Conservation (phyloP, 2,797 vertebrate genomes). For the Sebastes cheni region DNA sequence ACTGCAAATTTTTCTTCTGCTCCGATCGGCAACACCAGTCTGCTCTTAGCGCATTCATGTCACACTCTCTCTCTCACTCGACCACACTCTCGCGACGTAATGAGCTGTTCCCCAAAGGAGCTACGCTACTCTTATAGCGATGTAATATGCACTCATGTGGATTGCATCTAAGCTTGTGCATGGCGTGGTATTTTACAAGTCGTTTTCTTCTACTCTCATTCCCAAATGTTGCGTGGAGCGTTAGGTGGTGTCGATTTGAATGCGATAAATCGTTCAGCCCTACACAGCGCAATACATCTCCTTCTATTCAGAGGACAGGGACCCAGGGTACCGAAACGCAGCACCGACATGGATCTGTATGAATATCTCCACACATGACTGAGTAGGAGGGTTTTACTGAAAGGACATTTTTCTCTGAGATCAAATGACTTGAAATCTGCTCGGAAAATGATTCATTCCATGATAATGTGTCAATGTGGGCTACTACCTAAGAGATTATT, state of each 20-base stretch:
- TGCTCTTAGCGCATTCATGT: too few species aligned
- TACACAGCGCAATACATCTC: slow-evolving; percentile 63
- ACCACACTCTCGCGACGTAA: background rate
- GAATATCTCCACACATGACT: slow-evolving; percentile 44
- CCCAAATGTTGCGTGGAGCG: background rate
- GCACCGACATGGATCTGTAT: slow-evolving; percentile 41
- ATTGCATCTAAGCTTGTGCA: background rate
- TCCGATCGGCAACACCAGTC: background rate
- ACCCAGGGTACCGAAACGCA: slow-evolving; percentile 38
- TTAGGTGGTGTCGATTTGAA: background rate
- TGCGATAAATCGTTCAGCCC: background rate
- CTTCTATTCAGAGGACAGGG: slow-evolving; percentile 46
- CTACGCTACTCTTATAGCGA: background rate
- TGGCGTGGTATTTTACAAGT: too few species aligned
- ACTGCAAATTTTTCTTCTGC: too few species aligned
- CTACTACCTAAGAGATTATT: slow-evolving; percentile 6
- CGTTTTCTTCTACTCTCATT: background rate
- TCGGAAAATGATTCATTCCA: slow-evolving; percentile 20
- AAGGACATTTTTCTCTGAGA: slow-evolving; percentile 18
- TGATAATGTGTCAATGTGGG: slow-evolving; percentile 21
- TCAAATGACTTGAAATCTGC: slow-evolving; percentile 18
- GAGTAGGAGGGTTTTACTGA: slow-evolving; percentile 38
- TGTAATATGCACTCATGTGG: background rate
- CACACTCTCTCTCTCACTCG: background rate
- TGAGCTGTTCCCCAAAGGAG: background rate